Conservation (phyloP, 2,888 invertebrate species). For the Synanthedon vespiformis region DNA sequence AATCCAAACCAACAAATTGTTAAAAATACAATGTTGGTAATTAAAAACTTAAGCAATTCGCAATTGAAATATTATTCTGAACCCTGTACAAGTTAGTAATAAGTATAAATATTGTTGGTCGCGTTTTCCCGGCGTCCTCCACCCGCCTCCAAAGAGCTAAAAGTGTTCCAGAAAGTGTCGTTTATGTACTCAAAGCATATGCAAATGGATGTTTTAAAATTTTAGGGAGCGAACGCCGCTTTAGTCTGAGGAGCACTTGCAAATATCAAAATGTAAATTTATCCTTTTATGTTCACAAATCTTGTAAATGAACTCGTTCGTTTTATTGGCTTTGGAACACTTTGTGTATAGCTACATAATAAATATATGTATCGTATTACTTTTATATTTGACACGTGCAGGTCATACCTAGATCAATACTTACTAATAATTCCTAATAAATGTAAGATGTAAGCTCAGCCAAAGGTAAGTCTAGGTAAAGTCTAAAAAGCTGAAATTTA, state of each 20-base stretch:
- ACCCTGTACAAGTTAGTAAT: neutral
- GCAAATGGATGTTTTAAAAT: conserved; percentile 70
- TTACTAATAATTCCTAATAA: neutral
- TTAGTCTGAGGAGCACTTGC: conserved; percentile 65
- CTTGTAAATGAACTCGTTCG: conserved; percentile 67
- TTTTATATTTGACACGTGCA: neutral
- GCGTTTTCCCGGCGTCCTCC: conserved; percentile 11
- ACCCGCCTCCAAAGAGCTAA: conserved; percentile 21
- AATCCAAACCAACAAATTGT: too few species aligned
- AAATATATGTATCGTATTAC: too few species aligned
- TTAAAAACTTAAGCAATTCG: too few species aligned
- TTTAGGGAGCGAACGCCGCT: conserved; percentile 66
- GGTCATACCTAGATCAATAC: too few species aligned
- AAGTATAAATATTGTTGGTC: conserved; percentile 9
- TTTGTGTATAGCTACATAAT: too few species aligned
- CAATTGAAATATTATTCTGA: too few species aligned
- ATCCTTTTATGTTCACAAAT: conserved; percentile 70
- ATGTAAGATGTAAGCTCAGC: neutral
- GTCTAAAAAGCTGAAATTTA: too few species aligned
- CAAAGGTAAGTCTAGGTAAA: too few species aligned
- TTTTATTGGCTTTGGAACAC: conserved; percentile 51
- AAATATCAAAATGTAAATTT: conserved; percentile 69
- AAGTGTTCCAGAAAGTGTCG: conserved; percentile 67
- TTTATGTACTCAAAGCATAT: conserved; percentile 71
- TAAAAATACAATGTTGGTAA: too few species aligned